These are phyloP conservation scores for Tadarida brasiliensis DNA, from an alignment of 2,797 vertebrate genomes.

Conservation along the genomic window DNA sequence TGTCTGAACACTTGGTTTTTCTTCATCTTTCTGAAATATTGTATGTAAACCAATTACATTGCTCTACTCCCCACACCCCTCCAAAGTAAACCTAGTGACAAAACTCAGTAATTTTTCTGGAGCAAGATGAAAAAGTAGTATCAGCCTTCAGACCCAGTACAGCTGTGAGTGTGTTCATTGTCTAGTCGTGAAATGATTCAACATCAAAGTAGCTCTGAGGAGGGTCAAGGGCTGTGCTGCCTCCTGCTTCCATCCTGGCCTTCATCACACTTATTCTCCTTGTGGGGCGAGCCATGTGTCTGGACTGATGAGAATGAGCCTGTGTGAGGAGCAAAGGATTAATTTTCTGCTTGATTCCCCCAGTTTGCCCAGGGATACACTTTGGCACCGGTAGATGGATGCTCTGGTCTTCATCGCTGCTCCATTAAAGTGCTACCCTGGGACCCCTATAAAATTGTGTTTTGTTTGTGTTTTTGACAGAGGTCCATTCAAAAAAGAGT, in stretches of 20 bases:
- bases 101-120: neutral
- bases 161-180: neutral
- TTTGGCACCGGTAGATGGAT: neutral
- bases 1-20: neutral
- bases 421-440: neutral
- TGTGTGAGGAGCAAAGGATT: neutral
- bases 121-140: neutral
- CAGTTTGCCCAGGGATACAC: neutral
- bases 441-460: neutral
- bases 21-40: constrained; percentile 32
- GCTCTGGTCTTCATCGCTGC: neutral
- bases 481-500: constrained; percentile 36
- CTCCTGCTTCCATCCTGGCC: neutral
- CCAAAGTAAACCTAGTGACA: neutral
- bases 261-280: neutral
- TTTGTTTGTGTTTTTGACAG: constrained; percentile 18
- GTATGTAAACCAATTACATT: neutral
- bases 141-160: neutral
- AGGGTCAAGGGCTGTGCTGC: rapidly evolving
- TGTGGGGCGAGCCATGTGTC: neutral
- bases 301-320: neutral
- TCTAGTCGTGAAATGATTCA: neutral
- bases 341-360: constrained; percentile 47
- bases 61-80: neutral
- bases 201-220: neutral